These are phyloP conservation scores for Elegia similella DNA, from an alignment of 2,888 invertebrate species.

Conservation along the genomic window DNA sequence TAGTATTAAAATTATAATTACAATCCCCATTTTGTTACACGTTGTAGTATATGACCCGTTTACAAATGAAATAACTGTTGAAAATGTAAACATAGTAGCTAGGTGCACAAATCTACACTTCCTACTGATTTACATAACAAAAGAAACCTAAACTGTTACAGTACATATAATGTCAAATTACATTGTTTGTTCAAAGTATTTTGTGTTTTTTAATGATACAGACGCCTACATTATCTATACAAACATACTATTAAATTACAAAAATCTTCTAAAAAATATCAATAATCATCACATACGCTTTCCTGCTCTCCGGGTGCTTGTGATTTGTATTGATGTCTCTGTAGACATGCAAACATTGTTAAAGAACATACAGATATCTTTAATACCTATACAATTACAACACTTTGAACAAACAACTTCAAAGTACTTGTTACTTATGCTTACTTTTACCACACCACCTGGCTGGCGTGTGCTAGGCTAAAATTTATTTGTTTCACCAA, in stretches of 20 bases:
- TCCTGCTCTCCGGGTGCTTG: not conserved
- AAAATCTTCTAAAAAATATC: not conserved
- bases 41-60: too few species aligned
- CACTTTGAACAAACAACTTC: constrained; percentile 8
- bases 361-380: not conserved
- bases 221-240: not conserved
- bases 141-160: too few species aligned
- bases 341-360: not conserved
- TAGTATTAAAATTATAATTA: too few species aligned
- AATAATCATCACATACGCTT: constrained; percentile 3
- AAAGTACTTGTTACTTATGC: not conserved
- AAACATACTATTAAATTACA: not conserved
- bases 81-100: too few species aligned
- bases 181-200: constrained; percentile 3
- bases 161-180: not conserved
- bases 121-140: too few species aligned
- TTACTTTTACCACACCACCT: too few species aligned
- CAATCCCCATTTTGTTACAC: too few species aligned
- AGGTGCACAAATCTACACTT: too few species aligned
- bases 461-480: too few species aligned
- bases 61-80: too few species aligned
- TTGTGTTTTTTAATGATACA: not conserved
- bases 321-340: constrained; percentile 7
- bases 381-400: not conserved
- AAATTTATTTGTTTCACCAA: too few species aligned